Conservation (phyloP, 2,113 vertebrate species). For the Myrmophylax atrothorax region DNA sequence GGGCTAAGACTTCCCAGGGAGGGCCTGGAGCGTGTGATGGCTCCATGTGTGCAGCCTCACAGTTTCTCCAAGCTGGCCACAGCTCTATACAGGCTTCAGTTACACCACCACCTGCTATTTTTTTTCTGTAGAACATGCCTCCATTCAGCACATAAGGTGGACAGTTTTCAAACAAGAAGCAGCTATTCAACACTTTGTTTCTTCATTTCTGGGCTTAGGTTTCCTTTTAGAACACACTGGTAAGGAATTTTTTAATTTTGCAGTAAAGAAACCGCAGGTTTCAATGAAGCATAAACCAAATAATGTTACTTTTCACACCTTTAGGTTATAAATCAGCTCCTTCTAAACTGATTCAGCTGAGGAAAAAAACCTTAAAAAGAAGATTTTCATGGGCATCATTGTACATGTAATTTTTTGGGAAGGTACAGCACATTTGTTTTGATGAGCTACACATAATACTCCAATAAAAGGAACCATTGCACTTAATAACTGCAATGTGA, state of each 20-base stretch:
- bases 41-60: not conserved
- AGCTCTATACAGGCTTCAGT: not conserved
- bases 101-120: not conserved
- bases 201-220: not conserved
- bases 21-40: not conserved
- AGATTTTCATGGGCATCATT: not conserved
- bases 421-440: not conserved
- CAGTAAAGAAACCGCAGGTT: not conserved
- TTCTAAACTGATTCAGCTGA: not conserved
- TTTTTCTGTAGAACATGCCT: not conserved
- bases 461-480: slow-evolving; percentile 14
- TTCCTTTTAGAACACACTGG: not conserved
- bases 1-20: not conserved
- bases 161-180: not conserved
- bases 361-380: not conserved
- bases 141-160: not conserved
- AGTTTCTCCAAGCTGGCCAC: not conserved
- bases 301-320: not conserved
- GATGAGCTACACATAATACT: slow-evolving; percentile 15
- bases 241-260: not conserved
- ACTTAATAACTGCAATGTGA: slow-evolving; percentile 23
- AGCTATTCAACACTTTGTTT: not conserved
- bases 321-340: not conserved
- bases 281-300: not conserved
- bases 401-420: not conserved